Percentiles rank a stretch among this genome's conserved stretches.
These are phyloP conservation scores for Sceloporus undulatus DNA, from an alignment of 2,113 vertebrate genomes.

Conservation along the genomic window DNA sequence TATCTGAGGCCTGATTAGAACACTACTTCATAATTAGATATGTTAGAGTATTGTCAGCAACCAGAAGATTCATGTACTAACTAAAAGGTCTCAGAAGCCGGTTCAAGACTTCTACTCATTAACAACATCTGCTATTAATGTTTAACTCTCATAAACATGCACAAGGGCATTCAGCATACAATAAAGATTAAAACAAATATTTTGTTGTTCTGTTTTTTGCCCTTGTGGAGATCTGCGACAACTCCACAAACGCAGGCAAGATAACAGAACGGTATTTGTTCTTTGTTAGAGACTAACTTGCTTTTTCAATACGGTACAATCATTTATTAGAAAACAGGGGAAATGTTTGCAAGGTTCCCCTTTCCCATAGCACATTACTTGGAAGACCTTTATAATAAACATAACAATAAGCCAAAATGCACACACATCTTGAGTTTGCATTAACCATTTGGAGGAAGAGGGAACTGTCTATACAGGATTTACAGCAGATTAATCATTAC, in stretches of 20 bases:
- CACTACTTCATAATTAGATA: conserved; percentile 73
- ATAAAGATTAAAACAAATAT: conserved; percentile 68
- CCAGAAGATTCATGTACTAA: conserved; percentile 75
- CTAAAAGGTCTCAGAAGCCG: conserved; percentile 74
- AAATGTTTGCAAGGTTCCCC: conserved; percentile 34
- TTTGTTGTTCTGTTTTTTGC: conserved; percentile 59
- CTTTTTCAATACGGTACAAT: neutral
- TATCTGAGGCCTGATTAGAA: conserved; percentile 75
- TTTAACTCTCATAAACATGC: conserved; percentile 72
- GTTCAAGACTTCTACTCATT: conserved; percentile 75
- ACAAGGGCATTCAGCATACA: conserved; percentile 58
- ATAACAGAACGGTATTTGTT: conserved; percentile 47
- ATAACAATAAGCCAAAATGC: conserved; percentile 3
- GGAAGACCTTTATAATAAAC: neutral
- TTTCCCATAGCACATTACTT: neutral
- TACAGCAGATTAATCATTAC: conserved; percentile 21
- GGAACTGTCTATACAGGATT: neutral
- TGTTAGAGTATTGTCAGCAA: conserved; percentile 73
- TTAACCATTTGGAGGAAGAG: neutral
- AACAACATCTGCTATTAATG: conserved; percentile 73
- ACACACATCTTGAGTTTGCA: neutral
- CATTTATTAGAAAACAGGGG: conserved; percentile 41
- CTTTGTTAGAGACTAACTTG: conserved; percentile 47
- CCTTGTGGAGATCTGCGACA: neutral
- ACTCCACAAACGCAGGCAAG: neutral